phyloP scores from a whole-genome alignment of 2,888 invertebrate species.

The Eupithecia abbreviata region DNA sequence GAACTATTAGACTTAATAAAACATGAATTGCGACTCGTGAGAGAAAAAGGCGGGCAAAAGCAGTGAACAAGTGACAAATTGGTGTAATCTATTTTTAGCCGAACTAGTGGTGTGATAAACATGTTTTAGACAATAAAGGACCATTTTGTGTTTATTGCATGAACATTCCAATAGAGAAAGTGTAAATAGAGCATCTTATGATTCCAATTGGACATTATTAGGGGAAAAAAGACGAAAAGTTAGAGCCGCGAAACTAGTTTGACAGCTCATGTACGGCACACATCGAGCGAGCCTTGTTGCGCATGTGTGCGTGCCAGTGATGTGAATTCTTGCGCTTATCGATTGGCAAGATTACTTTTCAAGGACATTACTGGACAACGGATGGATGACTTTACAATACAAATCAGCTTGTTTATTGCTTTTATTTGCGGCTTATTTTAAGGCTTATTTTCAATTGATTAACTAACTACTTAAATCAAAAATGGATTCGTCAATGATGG shows the following conservation, averaged over 20 bases:
- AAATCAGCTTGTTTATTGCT: conserved; percentile 9
- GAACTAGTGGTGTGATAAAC: conserved; percentile 65
- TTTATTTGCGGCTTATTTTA: neutral
- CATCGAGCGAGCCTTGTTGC: conserved; percentile 49
- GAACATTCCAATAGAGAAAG: conserved; percentile 51
- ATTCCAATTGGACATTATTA: conserved; percentile 51
- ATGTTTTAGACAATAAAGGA: conserved; percentile 54
- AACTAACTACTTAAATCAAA: conserved; percentile 30
- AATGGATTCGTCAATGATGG: conserved; percentile 62
- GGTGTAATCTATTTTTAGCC: conserved; percentile 75
- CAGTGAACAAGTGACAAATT: conserved; percentile 74
- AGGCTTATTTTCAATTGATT: neutral
- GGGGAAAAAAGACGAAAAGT: conserved; percentile 54
- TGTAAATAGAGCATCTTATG: conserved; percentile 42
- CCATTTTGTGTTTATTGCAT: conserved; percentile 42
- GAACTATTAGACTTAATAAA: conserved; percentile 50
- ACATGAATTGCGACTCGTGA: conserved; percentile 53
- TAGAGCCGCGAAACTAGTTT: conserved; percentile 76
- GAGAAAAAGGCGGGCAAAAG: conserved; percentile 75
- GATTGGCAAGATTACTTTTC: conserved; percentile 79
- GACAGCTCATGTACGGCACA: conserved; percentile 76
- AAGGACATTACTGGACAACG: conserved; percentile 61
- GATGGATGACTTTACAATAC: conserved; percentile 44
- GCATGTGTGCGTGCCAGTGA: conserved; percentile 76
- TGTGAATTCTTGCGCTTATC: conserved; percentile 80